Conservation (phyloP, 2,113 vertebrate species). For the Pimephales promelas region DNA sequence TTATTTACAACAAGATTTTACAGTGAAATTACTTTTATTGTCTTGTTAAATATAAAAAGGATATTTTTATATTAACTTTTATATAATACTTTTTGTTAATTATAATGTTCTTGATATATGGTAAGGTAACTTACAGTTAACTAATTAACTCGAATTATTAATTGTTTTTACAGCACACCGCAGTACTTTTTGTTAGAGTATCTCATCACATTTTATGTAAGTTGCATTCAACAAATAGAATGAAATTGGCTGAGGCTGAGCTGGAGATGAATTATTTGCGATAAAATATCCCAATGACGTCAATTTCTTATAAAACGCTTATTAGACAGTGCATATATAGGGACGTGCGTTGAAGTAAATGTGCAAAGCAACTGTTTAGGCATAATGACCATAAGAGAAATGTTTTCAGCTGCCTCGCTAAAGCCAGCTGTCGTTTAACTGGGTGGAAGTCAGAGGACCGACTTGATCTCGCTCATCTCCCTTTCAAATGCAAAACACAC, state of each 20-base stretch:
- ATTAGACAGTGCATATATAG: not conserved
- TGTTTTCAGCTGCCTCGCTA: constrained; percentile 58
- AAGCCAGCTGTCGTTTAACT: constrained; percentile 51
- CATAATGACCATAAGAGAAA: constrained; percentile 24
- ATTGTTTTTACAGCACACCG: too few relatives aligned
- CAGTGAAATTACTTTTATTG: not conserved
- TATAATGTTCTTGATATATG: too few relatives aligned
- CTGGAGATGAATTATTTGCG: too few relatives aligned
- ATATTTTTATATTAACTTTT: not conserved
- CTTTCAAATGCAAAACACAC: constrained; percentile 44
- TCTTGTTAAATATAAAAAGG: not conserved
- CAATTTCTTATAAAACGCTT: not conserved
- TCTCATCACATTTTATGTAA: not conserved
- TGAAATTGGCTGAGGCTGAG: not conserved
- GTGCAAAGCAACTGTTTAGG: constrained; percentile 23
- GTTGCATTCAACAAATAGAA: too few relatives aligned
- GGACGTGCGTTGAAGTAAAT: not conserved
- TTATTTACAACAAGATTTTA: not conserved
- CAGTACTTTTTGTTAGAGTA: not conserved
- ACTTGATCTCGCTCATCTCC: constrained; percentile 44
- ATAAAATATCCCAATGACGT: not conserved
- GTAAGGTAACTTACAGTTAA: too few relatives aligned
- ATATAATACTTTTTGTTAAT: not conserved
- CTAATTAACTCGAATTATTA: too few relatives aligned
- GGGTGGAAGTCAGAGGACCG: constrained; percentile 41